These are phyloP conservation scores for Ammodytes dubius DNA, from an alignment of 2,113 vertebrate genomes.

Conservation along the genomic window DNA sequence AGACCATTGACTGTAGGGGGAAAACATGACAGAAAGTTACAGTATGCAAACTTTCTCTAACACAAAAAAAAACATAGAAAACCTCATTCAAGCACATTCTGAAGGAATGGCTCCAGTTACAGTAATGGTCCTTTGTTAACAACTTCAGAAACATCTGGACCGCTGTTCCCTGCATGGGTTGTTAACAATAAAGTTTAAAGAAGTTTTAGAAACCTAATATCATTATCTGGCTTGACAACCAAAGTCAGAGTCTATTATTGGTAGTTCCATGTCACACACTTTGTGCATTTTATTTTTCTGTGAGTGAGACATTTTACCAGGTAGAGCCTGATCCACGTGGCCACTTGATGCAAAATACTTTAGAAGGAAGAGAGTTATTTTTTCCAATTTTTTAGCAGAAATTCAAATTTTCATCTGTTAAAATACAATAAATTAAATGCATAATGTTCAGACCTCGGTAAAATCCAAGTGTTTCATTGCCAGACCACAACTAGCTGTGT, in stretches of 20 bases:
- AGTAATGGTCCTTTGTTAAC: not conserved
- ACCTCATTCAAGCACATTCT: not conserved
- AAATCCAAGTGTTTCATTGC: slow-evolving; percentile 40
- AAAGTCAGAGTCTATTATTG: not conserved
- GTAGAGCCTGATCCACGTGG: not conserved
- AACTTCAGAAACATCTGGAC: not conserved
- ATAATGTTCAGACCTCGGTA: slow-evolving; percentile 25
- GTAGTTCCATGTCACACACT: not conserved
- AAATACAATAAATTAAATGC: not conserved
- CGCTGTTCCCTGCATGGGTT: not conserved
- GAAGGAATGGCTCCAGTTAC: slow-evolving; percentile 4
- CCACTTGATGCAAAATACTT: not conserved
- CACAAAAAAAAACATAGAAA: not conserved
- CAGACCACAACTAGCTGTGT: not conserved
- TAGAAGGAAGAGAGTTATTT: not conserved
- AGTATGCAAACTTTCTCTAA: not conserved
- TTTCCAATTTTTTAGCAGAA: not conserved
- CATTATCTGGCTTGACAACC: not conserved
- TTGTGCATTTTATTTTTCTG: not conserved
- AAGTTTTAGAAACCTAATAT: not conserved
- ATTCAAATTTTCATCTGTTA: not conserved
- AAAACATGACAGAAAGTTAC: slow-evolving; percentile 4
- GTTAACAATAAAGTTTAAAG: not conserved
- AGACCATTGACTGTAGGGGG: slow-evolving; percentile 83
- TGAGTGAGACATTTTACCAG: not conserved